phyloP scores from a whole-genome alignment of 2,797 vertebrate species.

The Eulemur mongoz region DNA sequence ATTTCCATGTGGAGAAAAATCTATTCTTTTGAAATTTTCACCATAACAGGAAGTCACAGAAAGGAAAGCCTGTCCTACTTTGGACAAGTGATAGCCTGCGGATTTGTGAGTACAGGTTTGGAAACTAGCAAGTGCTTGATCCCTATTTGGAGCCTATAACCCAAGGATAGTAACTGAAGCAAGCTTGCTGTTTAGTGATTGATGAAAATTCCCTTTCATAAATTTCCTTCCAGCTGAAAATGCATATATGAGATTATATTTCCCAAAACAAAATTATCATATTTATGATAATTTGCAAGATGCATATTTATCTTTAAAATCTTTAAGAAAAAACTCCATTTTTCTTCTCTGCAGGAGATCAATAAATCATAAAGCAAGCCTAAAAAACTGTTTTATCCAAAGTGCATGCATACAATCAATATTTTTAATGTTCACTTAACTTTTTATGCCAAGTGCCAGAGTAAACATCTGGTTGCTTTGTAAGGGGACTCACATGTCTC shows the following conservation, averaged over 20 bases:
- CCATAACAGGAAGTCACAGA: background rate
- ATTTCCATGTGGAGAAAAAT: background rate
- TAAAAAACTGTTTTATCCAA: slow-evolving; percentile 45
- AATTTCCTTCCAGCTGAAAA: slow-evolving; percentile 1
- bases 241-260: background rate
- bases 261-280: background rate
- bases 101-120: background rate
- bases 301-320: slow-evolving; percentile 12
- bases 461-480: slow-evolving; percentile 80
- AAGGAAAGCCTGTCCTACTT: background rate
- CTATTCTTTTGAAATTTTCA: background rate
- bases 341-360: slow-evolving; percentile 21
- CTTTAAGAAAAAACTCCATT: background rate
- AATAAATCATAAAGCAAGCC: slow-evolving; percentile 50
- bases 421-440: slow-evolving; percentile 71
- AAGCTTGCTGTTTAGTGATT: background rate
- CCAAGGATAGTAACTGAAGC: background rate
- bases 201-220: background rate
- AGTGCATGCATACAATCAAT: background rate
- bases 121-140: background rate
- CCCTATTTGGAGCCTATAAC: background rate
- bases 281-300: no score
- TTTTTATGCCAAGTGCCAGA: slow-evolving; percentile 70
- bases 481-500: slow-evolving; percentile 45
- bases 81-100: background rate